These are phyloP conservation scores for Thermophis baileyi DNA, from an alignment of 2,113 vertebrate genomes.

Conservation along the genomic window DNA sequence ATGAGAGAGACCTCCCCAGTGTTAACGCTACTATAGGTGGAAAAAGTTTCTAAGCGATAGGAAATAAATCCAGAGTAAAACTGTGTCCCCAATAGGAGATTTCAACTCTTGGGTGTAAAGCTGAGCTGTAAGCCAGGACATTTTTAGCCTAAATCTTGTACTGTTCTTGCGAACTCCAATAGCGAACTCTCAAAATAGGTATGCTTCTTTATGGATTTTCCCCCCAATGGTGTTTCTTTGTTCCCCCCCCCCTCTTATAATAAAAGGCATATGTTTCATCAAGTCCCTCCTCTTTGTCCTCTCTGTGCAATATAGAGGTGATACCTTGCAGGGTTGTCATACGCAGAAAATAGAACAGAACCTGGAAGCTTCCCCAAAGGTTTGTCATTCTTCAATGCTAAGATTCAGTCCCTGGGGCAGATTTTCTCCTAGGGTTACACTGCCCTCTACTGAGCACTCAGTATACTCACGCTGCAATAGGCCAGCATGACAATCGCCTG, in stretches of 20 bases:
- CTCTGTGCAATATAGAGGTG: background rate
- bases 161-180: background rate
- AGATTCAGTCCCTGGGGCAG: background rate
- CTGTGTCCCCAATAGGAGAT: background rate
- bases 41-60: background rate
- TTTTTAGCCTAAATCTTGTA: background rate
- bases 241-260: accelerated
- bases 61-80: background rate
- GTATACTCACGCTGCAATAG: background rate
- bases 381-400: background rate
- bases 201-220: background rate
- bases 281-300: background rate
- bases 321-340: background rate
- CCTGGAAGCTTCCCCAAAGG: background rate
- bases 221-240: background rate
- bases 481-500: background rate
- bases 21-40: background rate
- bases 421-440: background rate
- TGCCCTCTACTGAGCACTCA: background rate
- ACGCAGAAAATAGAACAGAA: background rate
- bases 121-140: background rate
- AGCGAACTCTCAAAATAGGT: background rate
- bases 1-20: background rate
- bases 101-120: background rate
- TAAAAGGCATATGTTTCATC: background rate